phyloP scores from a whole-genome alignment of 2,113 vertebrate species.

The Marcusenius ussheri region DNA sequence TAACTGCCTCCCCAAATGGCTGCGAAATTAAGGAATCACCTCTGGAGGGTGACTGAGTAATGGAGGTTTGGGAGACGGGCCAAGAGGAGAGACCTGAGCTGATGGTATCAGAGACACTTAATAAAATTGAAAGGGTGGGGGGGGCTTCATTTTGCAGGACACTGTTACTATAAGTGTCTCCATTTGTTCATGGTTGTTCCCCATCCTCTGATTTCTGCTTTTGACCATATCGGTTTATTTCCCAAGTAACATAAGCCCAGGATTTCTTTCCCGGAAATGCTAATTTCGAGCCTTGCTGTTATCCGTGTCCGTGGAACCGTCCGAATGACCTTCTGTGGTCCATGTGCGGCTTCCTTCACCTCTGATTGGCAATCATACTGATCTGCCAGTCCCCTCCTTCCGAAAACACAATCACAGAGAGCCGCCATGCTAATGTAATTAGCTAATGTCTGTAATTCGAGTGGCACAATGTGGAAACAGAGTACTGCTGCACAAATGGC shows the following conservation, averaged over 20 bases:
- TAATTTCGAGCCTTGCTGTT: neutral
- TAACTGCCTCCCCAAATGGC: neutral
- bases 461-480: neutral
- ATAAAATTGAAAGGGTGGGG: neutral
- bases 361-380: neutral
- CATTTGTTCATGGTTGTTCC: neutral
- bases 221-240: neutral
- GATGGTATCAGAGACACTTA: neutral
- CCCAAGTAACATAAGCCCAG: neutral
- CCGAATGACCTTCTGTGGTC: neutral
- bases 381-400: neutral
- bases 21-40: neutral
- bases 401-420: neutral
- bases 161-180: neutral
- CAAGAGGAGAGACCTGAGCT: neutral
- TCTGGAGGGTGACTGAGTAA: neutral
- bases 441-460: neutral
- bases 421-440: neutral
- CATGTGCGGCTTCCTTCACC: neutral
- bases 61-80: conserved; percentile 13
- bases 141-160: neutral
- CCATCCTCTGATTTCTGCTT: neutral
- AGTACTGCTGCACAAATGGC: neutral
- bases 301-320: neutral
- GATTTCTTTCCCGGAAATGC: neutral